phyloP scores from a whole-genome alignment of 2,113 vertebrate genomes.

The Onychostoma macrolepis region DNA sequence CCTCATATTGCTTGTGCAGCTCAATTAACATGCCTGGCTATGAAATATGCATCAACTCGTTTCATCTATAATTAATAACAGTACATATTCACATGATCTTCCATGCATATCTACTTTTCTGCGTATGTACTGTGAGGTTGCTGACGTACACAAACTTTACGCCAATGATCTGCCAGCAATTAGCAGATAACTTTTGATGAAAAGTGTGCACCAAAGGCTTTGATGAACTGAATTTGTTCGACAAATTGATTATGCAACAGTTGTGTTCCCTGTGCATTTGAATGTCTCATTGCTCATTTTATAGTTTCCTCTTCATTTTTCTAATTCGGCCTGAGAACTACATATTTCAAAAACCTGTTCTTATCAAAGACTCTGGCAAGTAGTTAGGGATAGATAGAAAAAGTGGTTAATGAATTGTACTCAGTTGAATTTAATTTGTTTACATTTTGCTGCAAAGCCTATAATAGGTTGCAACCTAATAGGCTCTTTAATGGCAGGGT shows the following conservation, averaged over 20 bases:
- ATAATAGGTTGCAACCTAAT: no score
- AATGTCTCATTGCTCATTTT: neutral
- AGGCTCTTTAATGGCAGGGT: no score
- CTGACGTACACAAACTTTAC: neutral
- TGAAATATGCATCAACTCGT: slow-evolving; percentile 36
- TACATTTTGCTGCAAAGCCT: neutral
- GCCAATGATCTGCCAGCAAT: neutral
- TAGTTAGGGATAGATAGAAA: neutral
- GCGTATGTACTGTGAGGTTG: neutral
- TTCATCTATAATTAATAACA: slow-evolving; percentile 18
- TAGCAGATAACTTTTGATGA: neutral
- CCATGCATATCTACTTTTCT: neutral
- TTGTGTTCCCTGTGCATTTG: neutral
- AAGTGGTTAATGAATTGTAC: neutral
- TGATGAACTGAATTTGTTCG: neutral
- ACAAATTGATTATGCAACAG: neutral
- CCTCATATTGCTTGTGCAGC: neutral
- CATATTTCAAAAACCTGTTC: neutral
- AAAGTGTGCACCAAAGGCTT: neutral
- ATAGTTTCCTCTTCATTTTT: neutral
- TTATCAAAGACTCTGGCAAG: no score
- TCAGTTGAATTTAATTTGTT: neutral
- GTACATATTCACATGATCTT: neutral
- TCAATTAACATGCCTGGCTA: slow-evolving; percentile 9
- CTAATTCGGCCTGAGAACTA: neutral